phyloP scores from a whole-genome alignment of 2,113 vertebrate genomes.

The Malaclemys terrapin region DNA sequence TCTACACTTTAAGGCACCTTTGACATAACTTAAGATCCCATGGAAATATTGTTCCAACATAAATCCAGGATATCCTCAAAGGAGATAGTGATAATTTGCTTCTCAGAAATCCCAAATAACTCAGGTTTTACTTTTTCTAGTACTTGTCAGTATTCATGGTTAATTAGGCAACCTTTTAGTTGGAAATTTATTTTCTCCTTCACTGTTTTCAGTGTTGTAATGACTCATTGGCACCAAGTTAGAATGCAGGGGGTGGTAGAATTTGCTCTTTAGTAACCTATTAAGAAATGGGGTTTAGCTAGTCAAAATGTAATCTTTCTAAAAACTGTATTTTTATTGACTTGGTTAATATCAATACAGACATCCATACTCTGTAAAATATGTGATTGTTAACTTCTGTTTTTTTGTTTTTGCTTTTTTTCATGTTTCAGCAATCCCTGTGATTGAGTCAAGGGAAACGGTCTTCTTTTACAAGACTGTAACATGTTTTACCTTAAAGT shows the following conservation, averaged over 20 bases:
- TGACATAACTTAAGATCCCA: not conserved
- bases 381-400: not conserved
- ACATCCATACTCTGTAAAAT: not conserved
- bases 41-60: not conserved
- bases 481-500: not conserved
- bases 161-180: conserved; percentile 61
- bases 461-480: not conserved
- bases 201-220: conserved; percentile 59
- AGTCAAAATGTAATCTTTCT: not conserved
- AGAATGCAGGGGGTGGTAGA: not conserved
- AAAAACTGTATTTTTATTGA: not conserved
- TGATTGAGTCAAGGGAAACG: not conserved
- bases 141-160: conserved; percentile 32
- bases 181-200: conserved; percentile 45
- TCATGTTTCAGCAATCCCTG: not conserved
- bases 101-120: conserved; percentile 2
- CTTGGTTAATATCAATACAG: not conserved
- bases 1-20: not conserved
- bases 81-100: not conserved
- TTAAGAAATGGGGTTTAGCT: accelerated
- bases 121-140: not conserved
- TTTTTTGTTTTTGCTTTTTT: not conserved
- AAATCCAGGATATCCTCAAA: not conserved
- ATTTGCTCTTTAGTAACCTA: conserved; percentile 60
- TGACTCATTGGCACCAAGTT: conserved; percentile 47